Evolutionary conservation across 2,888 invertebrate species (phyloP).

Genomic region (Coleophora flavipennella): DNA sequence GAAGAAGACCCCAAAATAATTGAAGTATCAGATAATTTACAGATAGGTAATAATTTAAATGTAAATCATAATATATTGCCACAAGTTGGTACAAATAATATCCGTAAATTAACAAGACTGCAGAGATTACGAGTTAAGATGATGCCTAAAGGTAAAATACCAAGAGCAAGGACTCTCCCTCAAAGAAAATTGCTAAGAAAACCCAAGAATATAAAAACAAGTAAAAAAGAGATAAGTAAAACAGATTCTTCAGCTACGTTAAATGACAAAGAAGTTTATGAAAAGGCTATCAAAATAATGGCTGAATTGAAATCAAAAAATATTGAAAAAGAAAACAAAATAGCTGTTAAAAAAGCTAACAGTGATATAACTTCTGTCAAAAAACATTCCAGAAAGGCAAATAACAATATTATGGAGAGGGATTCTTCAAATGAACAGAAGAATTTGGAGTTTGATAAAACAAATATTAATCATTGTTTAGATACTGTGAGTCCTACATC

Average conservation of each 20-base stretch:
- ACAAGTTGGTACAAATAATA: too few species aligned
- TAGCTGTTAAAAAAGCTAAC: too few species aligned
- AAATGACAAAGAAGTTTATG: slow-evolving; percentile 40
- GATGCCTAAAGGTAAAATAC: slow-evolving; percentile 44
- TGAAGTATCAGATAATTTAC: too few species aligned
- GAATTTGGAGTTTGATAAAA: too few species aligned
- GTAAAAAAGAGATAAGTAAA: slow-evolving; percentile 13
- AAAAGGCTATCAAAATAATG: slow-evolving; percentile 47
- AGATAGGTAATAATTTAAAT: too few species aligned
- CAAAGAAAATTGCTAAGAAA: slow-evolving; percentile 19
- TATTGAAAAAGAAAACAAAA: not conserved
- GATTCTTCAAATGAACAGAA: too few species aligned
- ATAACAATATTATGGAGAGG: too few species aligned
- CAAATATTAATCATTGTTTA: too few species aligned
- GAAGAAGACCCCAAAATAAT: slow-evolving; percentile 2
- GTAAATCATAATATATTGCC: too few species aligned
- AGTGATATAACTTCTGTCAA: too few species aligned
- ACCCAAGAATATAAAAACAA: slow-evolving; percentile 15
- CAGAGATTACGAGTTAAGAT: slow-evolving; percentile 37
- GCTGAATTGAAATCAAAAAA: slow-evolving; percentile 34
- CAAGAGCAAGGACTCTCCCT: slow-evolving; percentile 13
- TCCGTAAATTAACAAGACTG: slow-evolving; percentile 29
- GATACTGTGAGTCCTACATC: not conserved
- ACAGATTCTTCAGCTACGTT: slow-evolving; percentile 21
- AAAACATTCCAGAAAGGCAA: too few species aligned